Conservation (phyloP, 2,888 invertebrate species). For the Pyrgus malvae region DNA sequence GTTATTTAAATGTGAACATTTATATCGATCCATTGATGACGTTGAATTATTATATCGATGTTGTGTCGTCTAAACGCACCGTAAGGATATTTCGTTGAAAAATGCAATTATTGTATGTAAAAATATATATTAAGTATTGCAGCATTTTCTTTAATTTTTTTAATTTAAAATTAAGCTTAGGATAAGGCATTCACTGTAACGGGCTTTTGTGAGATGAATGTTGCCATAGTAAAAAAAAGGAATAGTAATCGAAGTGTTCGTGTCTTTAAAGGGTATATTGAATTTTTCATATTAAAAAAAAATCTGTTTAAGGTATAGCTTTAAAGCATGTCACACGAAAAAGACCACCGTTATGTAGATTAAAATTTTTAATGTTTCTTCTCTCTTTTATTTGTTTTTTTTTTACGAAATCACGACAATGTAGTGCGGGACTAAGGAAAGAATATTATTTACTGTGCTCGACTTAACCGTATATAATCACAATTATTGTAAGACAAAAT, state of each 20-base stretch:
- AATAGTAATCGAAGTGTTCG: conserved; percentile 46
- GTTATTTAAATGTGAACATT: conserved; percentile 54
- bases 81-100: conserved; percentile 47
- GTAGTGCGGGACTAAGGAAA: conserved; percentile 57
- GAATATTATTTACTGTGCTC: conserved; percentile 29
- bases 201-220: conserved; percentile 53
- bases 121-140: conserved; percentile 49
- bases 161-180: conserved; percentile 50
- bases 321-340: conserved; percentile 75
- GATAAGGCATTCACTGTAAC: conserved; percentile 56
- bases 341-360: conserved; percentile 75
- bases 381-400: conserved; percentile 41
- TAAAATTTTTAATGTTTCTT: conserved; percentile 41
- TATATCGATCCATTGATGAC: conserved; percentile 51
- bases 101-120: conserved; percentile 55
- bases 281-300: conserved; percentile 37
- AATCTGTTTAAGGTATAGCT: conserved; percentile 60
- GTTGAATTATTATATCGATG: conserved; percentile 57
- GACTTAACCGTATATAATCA: conserved; percentile 25
- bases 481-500: conserved; percentile 6
- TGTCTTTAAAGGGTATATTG: conserved; percentile 44
- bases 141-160: conserved; percentile 49
- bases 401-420: conserved; percentile 44
- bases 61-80: conserved; percentile 70
- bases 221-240: conserved; percentile 68